Percentiles rank a stretch among this genome's conserved stretches.
phyloP scores from a whole-genome alignment of 2,113 vertebrate genomes.

The Hemiscyllium ocellatum region DNA sequence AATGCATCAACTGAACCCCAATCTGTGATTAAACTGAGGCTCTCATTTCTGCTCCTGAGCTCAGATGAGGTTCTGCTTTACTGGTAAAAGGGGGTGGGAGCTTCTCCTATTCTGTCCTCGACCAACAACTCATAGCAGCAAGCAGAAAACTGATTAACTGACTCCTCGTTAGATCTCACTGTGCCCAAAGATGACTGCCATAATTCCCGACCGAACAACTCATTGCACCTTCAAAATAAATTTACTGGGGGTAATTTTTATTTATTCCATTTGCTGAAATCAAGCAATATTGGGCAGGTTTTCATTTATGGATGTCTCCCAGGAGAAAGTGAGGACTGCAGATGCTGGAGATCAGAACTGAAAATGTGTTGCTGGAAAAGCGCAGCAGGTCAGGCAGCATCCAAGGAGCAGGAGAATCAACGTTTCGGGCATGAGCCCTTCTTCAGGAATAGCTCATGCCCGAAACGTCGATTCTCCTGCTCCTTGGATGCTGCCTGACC shows the following conservation, averaged over 20 bases:
- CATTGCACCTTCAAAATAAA: not conserved
- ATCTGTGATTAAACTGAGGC: not conserved
- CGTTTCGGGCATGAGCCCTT: too few species aligned
- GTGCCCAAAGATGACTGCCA: not conserved
- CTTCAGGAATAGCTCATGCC: too few species aligned
- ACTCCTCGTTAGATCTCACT: not conserved
- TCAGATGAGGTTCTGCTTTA: not conserved
- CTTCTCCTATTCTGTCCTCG: not conserved
- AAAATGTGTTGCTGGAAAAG: too few species aligned
- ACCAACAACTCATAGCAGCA: not conserved
- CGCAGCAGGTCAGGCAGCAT: too few species aligned
- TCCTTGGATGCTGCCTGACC: too few species aligned
- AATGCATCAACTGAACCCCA: not conserved
- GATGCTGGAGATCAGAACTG: too few species aligned
- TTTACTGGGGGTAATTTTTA: not conserved
- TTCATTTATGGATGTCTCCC: not conserved
- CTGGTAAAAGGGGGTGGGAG: not conserved
- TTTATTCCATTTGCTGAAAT: not conserved
- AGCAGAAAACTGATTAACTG: not conserved
- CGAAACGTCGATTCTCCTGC: too few species aligned
- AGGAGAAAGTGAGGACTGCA: too few species aligned
- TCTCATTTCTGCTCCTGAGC: not conserved
- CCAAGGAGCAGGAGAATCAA: too few species aligned
- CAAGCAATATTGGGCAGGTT: not conserved
- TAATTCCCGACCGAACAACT: not conserved